Evolutionary conservation across 2,797 vertebrate genomes (phyloP).

Genomic region (Bradypodion pumilum): DNA sequence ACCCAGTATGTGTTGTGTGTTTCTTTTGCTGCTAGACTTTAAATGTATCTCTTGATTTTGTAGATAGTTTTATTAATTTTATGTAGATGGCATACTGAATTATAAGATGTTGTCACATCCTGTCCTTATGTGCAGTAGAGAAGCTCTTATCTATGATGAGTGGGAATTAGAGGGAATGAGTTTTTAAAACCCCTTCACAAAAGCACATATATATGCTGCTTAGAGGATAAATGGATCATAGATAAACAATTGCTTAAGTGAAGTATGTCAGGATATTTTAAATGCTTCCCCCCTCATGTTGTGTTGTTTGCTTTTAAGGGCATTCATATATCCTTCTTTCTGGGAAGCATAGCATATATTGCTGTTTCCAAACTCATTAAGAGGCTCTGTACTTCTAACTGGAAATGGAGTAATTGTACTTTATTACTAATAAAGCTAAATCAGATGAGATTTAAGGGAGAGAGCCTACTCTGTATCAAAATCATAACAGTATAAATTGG

Average conservation of each 20-base stretch:
- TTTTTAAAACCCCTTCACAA: neutral
- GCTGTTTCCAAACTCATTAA: neutral
- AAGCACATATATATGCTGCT: neutral
- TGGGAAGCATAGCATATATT: neutral
- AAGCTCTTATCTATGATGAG: too few relatives aligned
- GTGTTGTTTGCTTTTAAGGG: neutral
- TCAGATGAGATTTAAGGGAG: neutral
- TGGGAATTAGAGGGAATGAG: neutral
- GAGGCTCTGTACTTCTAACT: neutral
- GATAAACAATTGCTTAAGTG: neutral
- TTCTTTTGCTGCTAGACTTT: too few relatives aligned
- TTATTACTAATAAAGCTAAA: neutral
- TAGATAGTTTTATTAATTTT: too few relatives aligned
- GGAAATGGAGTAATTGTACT: neutral
- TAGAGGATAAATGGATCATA: neutral
- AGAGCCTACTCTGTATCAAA: neutral
- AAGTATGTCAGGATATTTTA: neutral
- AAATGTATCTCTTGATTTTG: too few relatives aligned
- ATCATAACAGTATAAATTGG: neutral
- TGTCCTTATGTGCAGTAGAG: neutral
- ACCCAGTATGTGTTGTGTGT: too few relatives aligned
- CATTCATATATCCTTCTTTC: neutral
- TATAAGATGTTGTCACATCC: too few relatives aligned
- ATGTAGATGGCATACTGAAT: too few relatives aligned
- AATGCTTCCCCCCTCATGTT: neutral